Conservation (phyloP, 2,888 invertebrate species). For the Nematopogon swammerdamellus region DNA sequence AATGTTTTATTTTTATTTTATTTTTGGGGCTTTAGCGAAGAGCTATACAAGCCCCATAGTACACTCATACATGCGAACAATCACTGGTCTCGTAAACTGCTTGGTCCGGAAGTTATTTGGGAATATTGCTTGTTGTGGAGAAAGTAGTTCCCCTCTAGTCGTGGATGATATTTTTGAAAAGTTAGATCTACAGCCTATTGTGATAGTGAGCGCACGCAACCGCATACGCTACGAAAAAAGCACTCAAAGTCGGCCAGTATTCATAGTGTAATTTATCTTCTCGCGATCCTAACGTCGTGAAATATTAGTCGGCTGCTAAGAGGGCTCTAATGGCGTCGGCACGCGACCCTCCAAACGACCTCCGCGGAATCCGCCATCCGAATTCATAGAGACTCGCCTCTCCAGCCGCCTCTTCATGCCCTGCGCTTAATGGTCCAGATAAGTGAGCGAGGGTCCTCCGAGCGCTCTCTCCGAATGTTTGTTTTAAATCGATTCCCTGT, state of each 20-base stretch:
- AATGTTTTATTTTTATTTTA: too few species aligned
- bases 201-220: too few species aligned
- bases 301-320: neutral
- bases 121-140: too few species aligned
- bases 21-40: too few species aligned
- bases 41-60: too few species aligned
- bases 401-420: neutral
- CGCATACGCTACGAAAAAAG: too few species aligned
- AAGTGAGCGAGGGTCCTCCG: neutral
- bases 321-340: neutral
- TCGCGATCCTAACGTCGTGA: neutral
- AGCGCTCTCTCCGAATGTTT: neutral
- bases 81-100: too few species aligned
- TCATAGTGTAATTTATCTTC: neutral
- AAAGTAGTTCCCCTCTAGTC: too few species aligned
- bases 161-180: too few species aligned
- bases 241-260: neutral
- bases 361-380: neutral
- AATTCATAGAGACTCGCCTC: neutral
- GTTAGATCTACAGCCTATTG: too few species aligned
- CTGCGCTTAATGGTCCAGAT: neutral
- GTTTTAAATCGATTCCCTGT: neutral
- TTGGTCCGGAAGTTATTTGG: too few species aligned
- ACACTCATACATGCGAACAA: too few species aligned
- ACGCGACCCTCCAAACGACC: neutral